Evolutionary conservation across 2,888 invertebrate species (phyloP), one percentile per base, ranked within the genome.

Genomic region (Drosophila rubida): DNA sequence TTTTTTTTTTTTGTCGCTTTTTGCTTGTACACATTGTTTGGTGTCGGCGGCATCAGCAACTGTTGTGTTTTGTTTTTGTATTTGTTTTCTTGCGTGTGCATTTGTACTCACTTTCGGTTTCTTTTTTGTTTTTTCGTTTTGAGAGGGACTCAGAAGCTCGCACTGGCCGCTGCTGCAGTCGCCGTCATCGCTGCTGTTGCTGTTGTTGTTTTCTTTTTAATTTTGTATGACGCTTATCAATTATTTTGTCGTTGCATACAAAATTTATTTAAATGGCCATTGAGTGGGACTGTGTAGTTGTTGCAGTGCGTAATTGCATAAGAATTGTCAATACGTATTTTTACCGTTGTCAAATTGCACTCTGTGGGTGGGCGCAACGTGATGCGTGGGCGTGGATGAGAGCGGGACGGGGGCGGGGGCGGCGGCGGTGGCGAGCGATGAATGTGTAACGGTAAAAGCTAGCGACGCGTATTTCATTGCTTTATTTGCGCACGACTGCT

Each of bases 161-260:
- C 7, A 14, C 7, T 37, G 35, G 14, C 35, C 14, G 35, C 13
- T 6, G 35, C 35, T 37, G 35, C 14, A n/a, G 32, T 6, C 30
- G 30, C 2, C 30, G 30, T 11, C 14, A 4, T 25, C 25, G 25
- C 4, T 37, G 35, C 4, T 37, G 35, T 7, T 37, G 2, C 14
- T 6, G 35, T 44, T 50, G 23, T 50, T 39, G 39, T 30, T 46
- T 37, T 44, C 19, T 50, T 46, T 9, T 46, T 54, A 16, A 4
- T 42, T 42, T 42, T 72, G 68, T 55, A 67, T 74, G 68, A 58
- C 60, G 84, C 78, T 78, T 82, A 86, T 86, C 84, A 82, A 83
- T 80, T 82, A 74, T 76, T 71, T 78, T 68, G 54, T 57, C 55
- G 63, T 78, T 78, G 83, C 70, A 69, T 70, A 41, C 49, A 53